A percentile compares a stretch with the other conserved stretches of the same genome.
Conservation (phyloP, 92 coral and sea anemone species). For the Parazoanthus swiftii region DNA sequence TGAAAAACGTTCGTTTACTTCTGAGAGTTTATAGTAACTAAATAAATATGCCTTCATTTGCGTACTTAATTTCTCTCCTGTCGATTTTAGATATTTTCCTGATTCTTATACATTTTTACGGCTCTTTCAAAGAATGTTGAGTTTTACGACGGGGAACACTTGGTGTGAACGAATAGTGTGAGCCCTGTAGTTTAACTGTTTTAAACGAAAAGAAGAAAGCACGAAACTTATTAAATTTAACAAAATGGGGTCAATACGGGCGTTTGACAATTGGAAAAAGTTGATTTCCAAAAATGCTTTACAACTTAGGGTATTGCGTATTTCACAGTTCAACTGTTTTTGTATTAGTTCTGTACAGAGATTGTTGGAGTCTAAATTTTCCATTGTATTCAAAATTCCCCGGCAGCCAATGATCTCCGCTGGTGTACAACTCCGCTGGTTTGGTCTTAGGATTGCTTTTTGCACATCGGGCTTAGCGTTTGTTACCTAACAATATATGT, state of each 20-base stretch:
- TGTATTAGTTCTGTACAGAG: background rate
- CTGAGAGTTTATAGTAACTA: no score
- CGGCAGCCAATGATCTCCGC: background rate
- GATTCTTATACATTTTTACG: no score
- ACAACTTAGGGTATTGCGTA: background rate
- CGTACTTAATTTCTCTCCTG: no score
- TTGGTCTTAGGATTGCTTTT: background rate
- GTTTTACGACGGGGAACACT: background rate
- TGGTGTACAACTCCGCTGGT: background rate
- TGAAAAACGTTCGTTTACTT: no score
- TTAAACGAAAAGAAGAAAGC: background rate
- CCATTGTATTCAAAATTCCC: background rate
- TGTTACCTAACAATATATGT: background rate
- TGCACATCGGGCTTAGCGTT: no score
- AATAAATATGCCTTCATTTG: no score
- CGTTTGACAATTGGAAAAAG: background rate
- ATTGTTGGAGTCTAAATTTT: background rate
- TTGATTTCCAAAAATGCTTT: background rate
- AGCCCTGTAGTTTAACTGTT: background rate
- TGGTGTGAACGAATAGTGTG: background rate
- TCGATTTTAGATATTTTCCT: no score
- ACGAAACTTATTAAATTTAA: background rate
- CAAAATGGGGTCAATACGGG: background rate
- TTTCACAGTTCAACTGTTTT: background rate
- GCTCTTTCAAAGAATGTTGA: background rate